These are phyloP conservation scores for Penaeus vannamei DNA, from an alignment of 1,140 invertebrate genomes.

Conservation along the genomic window DNA sequence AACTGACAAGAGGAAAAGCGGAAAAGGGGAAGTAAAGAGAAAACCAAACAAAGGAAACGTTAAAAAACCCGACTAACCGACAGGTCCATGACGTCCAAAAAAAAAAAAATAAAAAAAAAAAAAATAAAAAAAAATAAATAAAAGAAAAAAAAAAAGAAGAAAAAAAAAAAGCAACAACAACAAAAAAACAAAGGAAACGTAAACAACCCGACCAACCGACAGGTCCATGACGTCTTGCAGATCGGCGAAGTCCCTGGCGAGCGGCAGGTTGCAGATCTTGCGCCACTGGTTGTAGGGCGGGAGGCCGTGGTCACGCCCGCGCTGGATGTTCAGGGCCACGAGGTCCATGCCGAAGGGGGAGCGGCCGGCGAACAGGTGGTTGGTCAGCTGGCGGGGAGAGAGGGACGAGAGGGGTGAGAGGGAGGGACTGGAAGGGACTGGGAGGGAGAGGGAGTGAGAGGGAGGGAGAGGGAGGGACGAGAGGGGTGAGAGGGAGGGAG, in stretches of 20 bases:
- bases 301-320: slow-evolving; percentile 81
- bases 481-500: neutral
- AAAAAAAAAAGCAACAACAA: neutral
- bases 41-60: too few relatives aligned
- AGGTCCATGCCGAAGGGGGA: slow-evolving; percentile 78
- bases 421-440: neutral
- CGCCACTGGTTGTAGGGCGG: slow-evolving; percentile 77
- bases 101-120: too few relatives aligned
- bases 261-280: slow-evolving; percentile 61
- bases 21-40: too few relatives aligned
- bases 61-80: too few relatives aligned
- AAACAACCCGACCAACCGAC: slow-evolving; percentile 1
- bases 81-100: too few relatives aligned
- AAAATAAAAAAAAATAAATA: too few relatives aligned
- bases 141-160: neutral
- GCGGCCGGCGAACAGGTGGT: slow-evolving; percentile 76
- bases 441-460: slow-evolving; percentile 72
- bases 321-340: slow-evolving; percentile 81
- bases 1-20: too few relatives aligned
- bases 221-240: slow-evolving; percentile 53
- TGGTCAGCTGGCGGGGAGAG: slow-evolving; percentile 74
- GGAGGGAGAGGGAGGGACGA: too few relatives aligned
- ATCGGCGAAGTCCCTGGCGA: slow-evolving; percentile 60
- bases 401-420: slow-evolving; percentile 31
- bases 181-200: too few relatives aligned